Base-by-base conservation (phyloP, 2,888 invertebrate species). In the Phrixothrix hirtus region DNA sequence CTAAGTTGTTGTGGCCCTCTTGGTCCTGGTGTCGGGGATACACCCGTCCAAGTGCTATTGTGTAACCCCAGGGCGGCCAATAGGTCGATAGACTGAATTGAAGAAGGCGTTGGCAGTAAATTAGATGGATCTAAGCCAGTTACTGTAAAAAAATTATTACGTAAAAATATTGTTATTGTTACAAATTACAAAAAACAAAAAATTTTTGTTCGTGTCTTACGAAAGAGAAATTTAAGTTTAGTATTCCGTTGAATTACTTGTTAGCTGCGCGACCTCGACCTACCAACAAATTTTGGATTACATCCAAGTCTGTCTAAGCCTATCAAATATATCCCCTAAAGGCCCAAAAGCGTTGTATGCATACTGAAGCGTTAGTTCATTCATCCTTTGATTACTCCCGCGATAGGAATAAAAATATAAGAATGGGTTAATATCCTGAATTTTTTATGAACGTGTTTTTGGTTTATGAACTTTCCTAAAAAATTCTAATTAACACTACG, bases 31-130 rank as follows among this genome's bases (percentile, higher is more conserved):
- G 79, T 79, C 71, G 81, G 78, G 66, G 81, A 82, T 69, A 88
- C 86, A 70, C 88, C 89, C 74, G 79, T 81, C 71, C 83, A 84
- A 70, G 85, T 83, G 74, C 83, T 84, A 80, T 88, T 89, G 80
- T 87, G 85, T 75, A 88, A 80, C 77, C 87, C 86, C 78, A 89
- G 80, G 73, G 87, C 86, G 77, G 85, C 86, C 78, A 90, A 81
- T 75, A 90, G 81, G 78, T 90, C 89, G 80, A 90, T 84, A 69
- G 81, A 77, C 76, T 63, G 75, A 72, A 62, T 67, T 57, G 58
- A 66, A 47, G 67, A 63, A 29, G 66, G 64, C 42, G 69, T 60
- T 30, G 66, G 62, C 61, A 74, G 61, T 62, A 70, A 62, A 60
- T 63, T 72, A 78, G 81, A 80, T 76, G 82, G 76, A 71, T 77